These are phyloP conservation scores for Leptinotarsa tumamoca DNA, from an alignment of 2,888 invertebrate species.

Conservation along the genomic window DNA sequence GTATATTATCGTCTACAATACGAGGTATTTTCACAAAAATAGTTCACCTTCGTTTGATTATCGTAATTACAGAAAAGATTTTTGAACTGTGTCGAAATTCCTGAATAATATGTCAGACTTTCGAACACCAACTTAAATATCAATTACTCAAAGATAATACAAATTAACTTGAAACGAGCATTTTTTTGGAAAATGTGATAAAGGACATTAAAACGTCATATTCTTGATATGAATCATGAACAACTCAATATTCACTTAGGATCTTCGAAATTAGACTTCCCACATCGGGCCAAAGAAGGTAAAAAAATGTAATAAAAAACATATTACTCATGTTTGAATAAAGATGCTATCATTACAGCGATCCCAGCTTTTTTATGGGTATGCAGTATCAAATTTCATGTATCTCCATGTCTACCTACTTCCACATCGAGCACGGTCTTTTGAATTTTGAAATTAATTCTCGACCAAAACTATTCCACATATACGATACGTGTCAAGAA, in stretches of 20 bases:
- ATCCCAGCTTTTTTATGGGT: constrained; percentile 15
- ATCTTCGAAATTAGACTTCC: constrained; percentile 28
- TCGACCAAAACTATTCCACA: constrained; percentile 8
- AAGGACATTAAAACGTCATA: background rate
- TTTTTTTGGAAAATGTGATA: background rate
- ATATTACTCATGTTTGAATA: constrained; percentile 25
- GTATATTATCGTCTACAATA: no score
- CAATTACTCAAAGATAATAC: background rate
- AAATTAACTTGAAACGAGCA: background rate
- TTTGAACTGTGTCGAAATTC: no score
- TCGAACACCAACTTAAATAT: no score
- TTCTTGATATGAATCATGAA: constrained; percentile 18
- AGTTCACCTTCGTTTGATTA: no score
- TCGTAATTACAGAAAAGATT: no score
- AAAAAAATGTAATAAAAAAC: constrained; percentile 25
- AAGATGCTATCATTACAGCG: constrained; percentile 26
- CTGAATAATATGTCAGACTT: no score
- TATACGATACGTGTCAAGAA: background rate
- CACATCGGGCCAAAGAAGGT: constrained; percentile 26
- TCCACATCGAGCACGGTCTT: constrained; percentile 20
- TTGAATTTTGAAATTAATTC: constrained; percentile 19
- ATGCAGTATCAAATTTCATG: constrained; percentile 25
- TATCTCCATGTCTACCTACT: constrained; percentile 25
- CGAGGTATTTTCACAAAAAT: no score
- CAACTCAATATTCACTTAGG: constrained; percentile 20